Conservation (phyloP, 1,140 invertebrate genomes). For the Gonatopus flavifemur region DNA sequence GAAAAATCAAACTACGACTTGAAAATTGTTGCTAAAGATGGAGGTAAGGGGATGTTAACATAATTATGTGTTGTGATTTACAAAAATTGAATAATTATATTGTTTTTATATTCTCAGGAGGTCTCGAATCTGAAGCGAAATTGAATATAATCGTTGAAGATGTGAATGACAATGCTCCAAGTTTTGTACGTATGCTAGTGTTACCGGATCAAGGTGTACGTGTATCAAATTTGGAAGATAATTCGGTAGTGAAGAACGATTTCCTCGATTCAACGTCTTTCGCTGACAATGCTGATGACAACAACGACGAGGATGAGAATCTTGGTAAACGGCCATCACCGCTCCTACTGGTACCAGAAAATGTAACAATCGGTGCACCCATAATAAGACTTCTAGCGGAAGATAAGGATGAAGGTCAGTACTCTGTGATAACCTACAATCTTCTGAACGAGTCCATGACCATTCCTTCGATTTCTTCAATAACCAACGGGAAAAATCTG, state of each 20-base stretch:
- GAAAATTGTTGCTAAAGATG: conserved; percentile 73
- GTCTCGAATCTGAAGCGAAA: conserved; percentile 70
- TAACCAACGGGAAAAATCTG: conserved; percentile 2
- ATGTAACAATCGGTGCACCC: conserved; percentile 70
- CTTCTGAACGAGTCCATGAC: conserved; percentile 36
- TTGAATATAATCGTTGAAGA: conserved; percentile 74
- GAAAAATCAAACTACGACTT: conserved; percentile 69
- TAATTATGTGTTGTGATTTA: not conserved
- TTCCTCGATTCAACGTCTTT: conserved; percentile 41
- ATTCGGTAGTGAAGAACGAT: conserved; percentile 45
- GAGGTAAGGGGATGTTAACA: conserved; percentile 40
- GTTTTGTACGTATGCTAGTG: conserved; percentile 68
- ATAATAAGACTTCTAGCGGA: conserved; percentile 78
- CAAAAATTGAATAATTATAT: not conserved
- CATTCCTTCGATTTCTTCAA: not conserved
- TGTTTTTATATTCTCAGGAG: conserved; percentile 33
- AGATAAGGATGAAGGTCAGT: conserved; percentile 78
- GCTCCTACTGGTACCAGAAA: conserved; percentile 74
- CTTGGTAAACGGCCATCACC: conserved; percentile 50
- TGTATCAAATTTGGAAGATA: conserved; percentile 55
- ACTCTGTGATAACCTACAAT: conserved; percentile 76
- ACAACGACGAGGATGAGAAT: conserved; percentile 32
- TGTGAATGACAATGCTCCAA: conserved; percentile 82
- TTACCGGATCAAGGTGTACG: conserved; percentile 67
- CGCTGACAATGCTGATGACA: conserved; percentile 60